Evolutionary conservation across 2,113 vertebrate species (phyloP).

Genomic region (Hepsetus odoe): DNA sequence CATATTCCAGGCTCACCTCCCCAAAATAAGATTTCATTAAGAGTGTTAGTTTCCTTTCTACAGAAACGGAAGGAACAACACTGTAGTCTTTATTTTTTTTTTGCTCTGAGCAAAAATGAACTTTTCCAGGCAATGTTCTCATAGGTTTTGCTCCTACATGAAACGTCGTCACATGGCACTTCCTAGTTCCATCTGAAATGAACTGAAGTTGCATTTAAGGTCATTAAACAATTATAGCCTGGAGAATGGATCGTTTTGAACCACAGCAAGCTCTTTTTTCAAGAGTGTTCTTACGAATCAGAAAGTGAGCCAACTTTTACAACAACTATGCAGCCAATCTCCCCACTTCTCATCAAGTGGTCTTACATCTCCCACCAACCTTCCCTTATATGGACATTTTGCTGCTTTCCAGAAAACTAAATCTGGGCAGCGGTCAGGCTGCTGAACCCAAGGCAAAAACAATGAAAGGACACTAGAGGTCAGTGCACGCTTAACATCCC

Average conservation of each 20-base stretch:
- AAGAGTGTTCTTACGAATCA: neutral
- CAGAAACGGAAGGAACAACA: neutral
- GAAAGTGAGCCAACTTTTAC: neutral
- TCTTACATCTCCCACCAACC: neutral
- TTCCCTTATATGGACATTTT: slow-evolving; percentile 39
- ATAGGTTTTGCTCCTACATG: neutral
- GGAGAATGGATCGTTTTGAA: neutral
- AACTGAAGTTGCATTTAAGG: neutral
- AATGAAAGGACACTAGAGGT: slow-evolving; percentile 31
- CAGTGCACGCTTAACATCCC: slow-evolving; percentile 17
- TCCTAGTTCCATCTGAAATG: neutral
- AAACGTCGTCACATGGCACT: no score
- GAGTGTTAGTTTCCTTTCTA: neutral
- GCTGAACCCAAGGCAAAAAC: neutral
- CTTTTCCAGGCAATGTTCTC: neutral
- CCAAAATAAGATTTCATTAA: neutral
- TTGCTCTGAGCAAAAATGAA: neutral
- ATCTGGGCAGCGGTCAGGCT: neutral
- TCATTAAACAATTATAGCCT: neutral
- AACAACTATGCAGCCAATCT: neutral
- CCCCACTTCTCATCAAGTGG: neutral
- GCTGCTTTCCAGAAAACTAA: neutral
- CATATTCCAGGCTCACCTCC: neutral
- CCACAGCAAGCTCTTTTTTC: no score
- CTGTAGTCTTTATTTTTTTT: neutral